phyloP scores from a whole-genome alignment of 1,140 invertebrate genomes.

The Orchesella cincta region DNA sequence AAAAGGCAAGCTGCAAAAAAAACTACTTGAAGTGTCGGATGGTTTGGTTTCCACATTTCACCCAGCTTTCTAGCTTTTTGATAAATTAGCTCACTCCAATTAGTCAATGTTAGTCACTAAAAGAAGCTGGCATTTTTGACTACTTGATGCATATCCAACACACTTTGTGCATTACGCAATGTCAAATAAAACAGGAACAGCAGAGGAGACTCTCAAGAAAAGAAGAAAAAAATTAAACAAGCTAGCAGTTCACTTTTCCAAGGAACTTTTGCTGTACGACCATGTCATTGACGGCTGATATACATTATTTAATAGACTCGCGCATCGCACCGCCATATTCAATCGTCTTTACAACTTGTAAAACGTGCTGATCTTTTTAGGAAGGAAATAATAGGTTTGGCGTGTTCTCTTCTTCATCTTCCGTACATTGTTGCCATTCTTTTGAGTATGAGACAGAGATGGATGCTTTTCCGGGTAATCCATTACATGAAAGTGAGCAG shows the following conservation, averaged over 20 bases:
- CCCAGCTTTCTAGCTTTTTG: too few relatives aligned
- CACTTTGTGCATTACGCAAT: constrained; percentile 12
- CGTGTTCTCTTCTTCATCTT: background rate
- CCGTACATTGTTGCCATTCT: background rate
- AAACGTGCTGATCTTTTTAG: background rate
- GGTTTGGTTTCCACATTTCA: too few relatives aligned
- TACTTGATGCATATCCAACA: background rate
- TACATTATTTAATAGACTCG: too few relatives aligned
- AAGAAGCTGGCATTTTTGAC: background rate
- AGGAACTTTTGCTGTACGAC: too few relatives aligned
- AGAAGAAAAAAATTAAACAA: too few relatives aligned
- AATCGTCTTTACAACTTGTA: too few relatives aligned
- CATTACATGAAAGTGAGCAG: constrained; percentile 14
- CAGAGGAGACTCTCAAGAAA: too few relatives aligned
- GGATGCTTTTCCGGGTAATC: constrained; percentile 23
- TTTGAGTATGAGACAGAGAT: background rate
- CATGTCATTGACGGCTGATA: too few relatives aligned
- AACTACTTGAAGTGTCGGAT: too few relatives aligned
- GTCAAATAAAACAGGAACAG: background rate
- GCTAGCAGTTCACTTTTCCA: too few relatives aligned
- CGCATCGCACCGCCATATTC: too few relatives aligned
- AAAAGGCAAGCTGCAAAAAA: too few relatives aligned
- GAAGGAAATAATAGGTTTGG: constrained; percentile 4
- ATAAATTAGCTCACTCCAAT: background rate
- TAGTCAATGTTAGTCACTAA: background rate